These are phyloP conservation scores for Cyclopterus lumpus DNA, from an alignment of 2,797 vertebrate species.

Conservation along the genomic window DNA sequence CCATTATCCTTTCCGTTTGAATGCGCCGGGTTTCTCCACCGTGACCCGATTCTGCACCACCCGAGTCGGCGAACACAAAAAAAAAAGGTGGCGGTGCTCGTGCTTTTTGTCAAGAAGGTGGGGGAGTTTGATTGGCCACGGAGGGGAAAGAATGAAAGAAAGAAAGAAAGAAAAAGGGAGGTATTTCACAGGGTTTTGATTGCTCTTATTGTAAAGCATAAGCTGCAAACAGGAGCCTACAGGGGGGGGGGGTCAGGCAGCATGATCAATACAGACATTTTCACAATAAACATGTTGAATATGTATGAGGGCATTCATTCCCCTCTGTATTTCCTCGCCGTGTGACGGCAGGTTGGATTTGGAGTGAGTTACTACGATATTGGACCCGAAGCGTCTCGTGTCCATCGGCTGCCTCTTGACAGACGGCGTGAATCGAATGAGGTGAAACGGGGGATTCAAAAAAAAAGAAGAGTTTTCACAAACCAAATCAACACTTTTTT, in stretches of 20 bases:
- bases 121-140: slow-evolving; percentile 69
- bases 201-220: slow-evolving; percentile 59
- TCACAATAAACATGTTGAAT: slow-evolving; percentile 61
- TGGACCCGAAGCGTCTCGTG: not conserved
- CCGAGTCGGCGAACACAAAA: too few species aligned
- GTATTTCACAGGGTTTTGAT: slow-evolving; percentile 43
- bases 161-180: slow-evolving; percentile 7
- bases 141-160: not conserved
- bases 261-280: slow-evolving; percentile 69
- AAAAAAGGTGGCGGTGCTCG: slow-evolving; percentile 55
- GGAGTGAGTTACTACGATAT: not conserved
- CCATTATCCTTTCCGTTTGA: slow-evolving; percentile 61
- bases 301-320: slow-evolving; percentile 59
- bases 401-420: slow-evolving; percentile 1
- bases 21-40: slow-evolving; percentile 45
- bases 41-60: slow-evolving; percentile 66
- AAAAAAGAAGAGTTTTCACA: not conserved
- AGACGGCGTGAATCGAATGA: not conserved
- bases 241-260: slow-evolving; percentile 59
- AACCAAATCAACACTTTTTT: not conserved
- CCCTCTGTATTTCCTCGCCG: slow-evolving; percentile 37
- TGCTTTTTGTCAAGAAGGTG: slow-evolving; percentile 40
- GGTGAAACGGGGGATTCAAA: not conserved
- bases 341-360: slow-evolving; percentile 38
- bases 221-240: slow-evolving; percentile 36